A percentile compares a stretch with the other conserved stretches of the same genome.
phyloP scores from a whole-genome alignment of 2,888 invertebrate species.

The Choreutis nemorana region DNA sequence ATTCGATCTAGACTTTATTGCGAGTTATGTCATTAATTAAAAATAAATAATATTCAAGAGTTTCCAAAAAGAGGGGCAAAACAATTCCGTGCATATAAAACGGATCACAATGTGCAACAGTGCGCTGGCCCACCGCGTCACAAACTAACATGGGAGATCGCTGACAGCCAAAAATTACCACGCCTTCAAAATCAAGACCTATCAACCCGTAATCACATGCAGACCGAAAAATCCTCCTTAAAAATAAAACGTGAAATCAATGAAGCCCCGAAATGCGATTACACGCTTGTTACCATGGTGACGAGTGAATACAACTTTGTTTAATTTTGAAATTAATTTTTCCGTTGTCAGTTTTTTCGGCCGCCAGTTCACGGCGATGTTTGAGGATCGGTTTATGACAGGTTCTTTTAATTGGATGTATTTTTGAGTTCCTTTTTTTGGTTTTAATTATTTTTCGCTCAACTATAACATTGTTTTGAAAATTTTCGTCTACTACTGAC shows the following conservation, averaged over 20 bases:
- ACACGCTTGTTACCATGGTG: slow-evolving; percentile 21
- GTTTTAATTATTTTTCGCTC: too few species aligned
- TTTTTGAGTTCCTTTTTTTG: not conserved
- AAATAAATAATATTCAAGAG: too few species aligned
- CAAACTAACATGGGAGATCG: slow-evolving; percentile 24
- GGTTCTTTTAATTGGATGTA: slow-evolving; percentile 20
- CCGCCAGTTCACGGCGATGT: slow-evolving; percentile 15
- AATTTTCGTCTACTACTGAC: slow-evolving; percentile 14
- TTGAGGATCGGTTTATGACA: slow-evolving; percentile 13
- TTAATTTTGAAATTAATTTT: slow-evolving; percentile 31
- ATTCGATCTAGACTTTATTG: too few species aligned
- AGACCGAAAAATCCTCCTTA: slow-evolving; percentile 22
- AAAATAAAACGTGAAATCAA: slow-evolving; percentile 27
- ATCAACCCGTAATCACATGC: slow-evolving; percentile 39
- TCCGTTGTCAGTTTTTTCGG: slow-evolving; percentile 16
- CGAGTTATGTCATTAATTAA: slow-evolving; percentile 13
- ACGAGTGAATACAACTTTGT: slow-evolving; percentile 25
- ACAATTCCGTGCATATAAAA: slow-evolving; percentile 9
- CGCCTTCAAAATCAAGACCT: slow-evolving; percentile 25
- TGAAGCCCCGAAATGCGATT: slow-evolving; percentile 17
- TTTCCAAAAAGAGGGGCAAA: too few species aligned
- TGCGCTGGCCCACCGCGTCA: slow-evolving; percentile 9
- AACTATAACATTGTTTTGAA: too few species aligned
- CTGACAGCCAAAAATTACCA: slow-evolving; percentile 36
- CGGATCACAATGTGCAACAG: slow-evolving; percentile 3